Conservation (phyloP, 2,113 vertebrate genomes). For the Oxygymnocypris stewartii region DNA sequence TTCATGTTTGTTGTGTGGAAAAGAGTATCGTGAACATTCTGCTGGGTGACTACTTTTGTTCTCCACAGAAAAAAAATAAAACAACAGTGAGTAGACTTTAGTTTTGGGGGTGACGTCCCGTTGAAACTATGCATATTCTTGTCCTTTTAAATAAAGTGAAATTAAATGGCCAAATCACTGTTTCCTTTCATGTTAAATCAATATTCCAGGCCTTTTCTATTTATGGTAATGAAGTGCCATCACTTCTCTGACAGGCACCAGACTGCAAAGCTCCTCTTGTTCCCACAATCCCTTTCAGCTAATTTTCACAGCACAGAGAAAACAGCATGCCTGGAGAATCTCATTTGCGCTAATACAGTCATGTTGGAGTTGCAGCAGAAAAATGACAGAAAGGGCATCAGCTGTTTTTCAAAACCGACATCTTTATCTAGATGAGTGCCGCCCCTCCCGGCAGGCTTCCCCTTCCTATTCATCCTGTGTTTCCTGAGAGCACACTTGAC, state of each 20-base stretch:
- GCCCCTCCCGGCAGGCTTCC: background rate
- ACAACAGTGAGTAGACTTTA: background rate
- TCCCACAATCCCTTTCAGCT: constrained; percentile 24
- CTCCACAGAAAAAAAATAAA: background rate
- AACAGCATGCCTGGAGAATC: constrained; percentile 15
- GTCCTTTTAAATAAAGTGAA: background rate
- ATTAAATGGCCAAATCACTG: background rate
- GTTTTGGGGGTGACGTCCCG: background rate
- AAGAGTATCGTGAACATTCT: background rate
- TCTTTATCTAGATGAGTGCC: constrained; percentile 36
- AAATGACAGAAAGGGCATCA: constrained; percentile 22
- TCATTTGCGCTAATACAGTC: constrained; percentile 11
- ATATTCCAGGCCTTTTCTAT: constrained; percentile 15
- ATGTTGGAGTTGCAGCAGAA: background rate
- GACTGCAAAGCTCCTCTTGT: background rate
- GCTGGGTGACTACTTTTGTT: background rate
- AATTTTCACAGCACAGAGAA: constrained; percentile 10
- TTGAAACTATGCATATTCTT: background rate
- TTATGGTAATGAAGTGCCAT: constrained; percentile 1
- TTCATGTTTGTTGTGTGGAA: background rate
- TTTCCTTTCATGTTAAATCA: constrained; percentile 15
- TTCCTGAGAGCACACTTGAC: constrained; percentile 48
- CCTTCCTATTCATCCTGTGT: background rate
- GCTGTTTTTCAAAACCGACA: constrained; percentile 23
- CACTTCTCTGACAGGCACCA: constrained; percentile 16